Conservation (phyloP, 1,140 invertebrate species). For the Pteromalus puparum region DNA sequence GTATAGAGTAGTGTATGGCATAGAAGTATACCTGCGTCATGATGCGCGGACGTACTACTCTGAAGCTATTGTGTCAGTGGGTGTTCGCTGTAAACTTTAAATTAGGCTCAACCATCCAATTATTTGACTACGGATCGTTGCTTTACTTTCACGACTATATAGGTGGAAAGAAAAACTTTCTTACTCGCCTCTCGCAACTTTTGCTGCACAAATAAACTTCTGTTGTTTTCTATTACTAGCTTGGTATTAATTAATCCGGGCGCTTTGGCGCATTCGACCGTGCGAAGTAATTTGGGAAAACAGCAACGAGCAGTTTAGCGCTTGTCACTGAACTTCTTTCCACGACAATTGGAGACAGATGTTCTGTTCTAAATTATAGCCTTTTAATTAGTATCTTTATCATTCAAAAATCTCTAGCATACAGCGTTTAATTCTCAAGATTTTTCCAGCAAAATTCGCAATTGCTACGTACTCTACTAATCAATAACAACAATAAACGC, state of each 20-base stretch:
- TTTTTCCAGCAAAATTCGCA: no score
- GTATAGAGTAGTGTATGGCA: no score
- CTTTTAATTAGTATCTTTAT: no score
- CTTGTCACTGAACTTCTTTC: background rate
- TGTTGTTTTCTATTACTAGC: background rate
- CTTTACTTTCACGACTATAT: background rate
- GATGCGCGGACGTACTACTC: background rate
- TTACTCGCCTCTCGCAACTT: background rate
- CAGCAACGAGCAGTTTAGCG: background rate
- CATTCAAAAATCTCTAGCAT: no score
- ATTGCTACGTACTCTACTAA: no score
- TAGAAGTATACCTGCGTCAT: background rate
- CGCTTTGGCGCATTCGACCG: background rate
- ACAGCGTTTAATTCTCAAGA: no score
- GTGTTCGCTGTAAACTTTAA: background rate
- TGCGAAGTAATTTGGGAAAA: background rate
- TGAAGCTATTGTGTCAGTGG: background rate
- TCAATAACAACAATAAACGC: no score
- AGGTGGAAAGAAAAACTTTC: background rate
- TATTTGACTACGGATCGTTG: background rate
- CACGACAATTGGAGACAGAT: no score
- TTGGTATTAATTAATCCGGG: background rate
- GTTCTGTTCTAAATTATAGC: no score
- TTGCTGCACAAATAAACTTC: background rate
- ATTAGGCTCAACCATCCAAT: conserved; percentile 1